Percentiles rank a stretch among this genome's conserved stretches.
These are phyloP conservation scores for Artemia franciscana DNA, from an alignment of 1,140 invertebrate genomes.

Conservation along the genomic window DNA sequence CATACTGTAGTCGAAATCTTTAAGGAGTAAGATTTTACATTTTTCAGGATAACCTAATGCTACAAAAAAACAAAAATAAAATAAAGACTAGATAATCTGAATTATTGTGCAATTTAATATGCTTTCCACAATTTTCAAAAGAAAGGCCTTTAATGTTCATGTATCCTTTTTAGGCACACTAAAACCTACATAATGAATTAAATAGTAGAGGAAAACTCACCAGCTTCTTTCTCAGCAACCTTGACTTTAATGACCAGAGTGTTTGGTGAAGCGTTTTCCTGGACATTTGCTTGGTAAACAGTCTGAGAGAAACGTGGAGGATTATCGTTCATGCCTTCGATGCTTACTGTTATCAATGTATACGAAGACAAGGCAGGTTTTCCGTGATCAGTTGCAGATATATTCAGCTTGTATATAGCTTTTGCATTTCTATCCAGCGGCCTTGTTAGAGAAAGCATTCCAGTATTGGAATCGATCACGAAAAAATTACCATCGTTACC, in stretches of 20 bases:
- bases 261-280: slow-evolving; percentile 50
- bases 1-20: too few relatives aligned
- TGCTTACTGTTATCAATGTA: slow-evolving; percentile 32
- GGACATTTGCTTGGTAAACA: slow-evolving; percentile 46
- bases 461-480: slow-evolving; percentile 46
- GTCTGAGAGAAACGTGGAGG: slow-evolving; percentile 52
- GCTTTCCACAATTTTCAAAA: too few relatives aligned
- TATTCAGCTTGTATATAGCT: slow-evolving; percentile 35
- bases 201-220: slow-evolving; percentile 32
- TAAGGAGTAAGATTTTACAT: too few relatives aligned
- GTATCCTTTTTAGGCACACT: too few relatives aligned
- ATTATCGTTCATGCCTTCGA: slow-evolving; percentile 45
- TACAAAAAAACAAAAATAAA: too few relatives aligned
- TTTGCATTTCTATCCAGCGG: slow-evolving; percentile 28
- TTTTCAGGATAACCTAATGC: too few relatives aligned
- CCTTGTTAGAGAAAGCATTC: slow-evolving; percentile 45
- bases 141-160: too few relatives aligned
- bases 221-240: slow-evolving; percentile 40
- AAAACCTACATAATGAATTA: slow-evolving; percentile 5
- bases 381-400: slow-evolving; percentile 62
- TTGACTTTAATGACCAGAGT: slow-evolving; percentile 48
- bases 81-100: too few relatives aligned
- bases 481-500: slow-evolving; percentile 63
- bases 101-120: too few relatives aligned
- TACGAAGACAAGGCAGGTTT: slow-evolving; percentile 34